Evolutionary conservation across 2,113 vertebrate genomes (phyloP).

Genomic region (Brachypteracias leptosomus): DNA sequence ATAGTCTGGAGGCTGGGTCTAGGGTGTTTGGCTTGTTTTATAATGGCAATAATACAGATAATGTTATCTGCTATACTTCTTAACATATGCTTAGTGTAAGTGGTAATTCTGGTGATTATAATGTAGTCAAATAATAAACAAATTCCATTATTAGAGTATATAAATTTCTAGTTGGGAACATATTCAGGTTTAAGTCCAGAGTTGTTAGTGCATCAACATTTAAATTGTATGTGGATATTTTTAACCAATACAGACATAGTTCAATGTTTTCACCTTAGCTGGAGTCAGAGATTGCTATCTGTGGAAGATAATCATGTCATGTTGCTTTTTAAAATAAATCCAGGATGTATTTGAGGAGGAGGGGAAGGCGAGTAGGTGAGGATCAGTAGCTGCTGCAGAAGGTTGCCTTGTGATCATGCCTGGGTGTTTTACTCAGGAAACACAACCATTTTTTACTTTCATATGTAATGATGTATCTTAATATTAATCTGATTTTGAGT

Average conservation of each 20-base stretch:
- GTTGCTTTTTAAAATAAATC: background rate
- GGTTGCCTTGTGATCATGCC: background rate
- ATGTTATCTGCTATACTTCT: background rate
- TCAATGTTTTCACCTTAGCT: background rate
- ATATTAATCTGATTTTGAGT: background rate
- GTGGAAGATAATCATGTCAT: background rate
- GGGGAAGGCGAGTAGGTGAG: background rate
- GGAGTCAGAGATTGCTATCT: background rate
- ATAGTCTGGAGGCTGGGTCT: fast-evolving
- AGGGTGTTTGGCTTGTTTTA: background rate
- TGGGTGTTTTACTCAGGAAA: background rate
- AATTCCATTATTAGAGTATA: background rate
- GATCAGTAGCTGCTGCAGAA: background rate
- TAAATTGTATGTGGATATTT: background rate
- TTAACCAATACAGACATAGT: background rate
- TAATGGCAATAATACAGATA: background rate
- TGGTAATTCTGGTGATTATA: background rate
- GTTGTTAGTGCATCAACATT: background rate
- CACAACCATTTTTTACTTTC: background rate
- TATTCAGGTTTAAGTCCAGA: background rate
- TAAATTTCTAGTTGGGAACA: background rate
- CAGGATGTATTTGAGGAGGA: background rate
- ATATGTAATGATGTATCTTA: background rate
- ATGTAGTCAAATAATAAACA: background rate
- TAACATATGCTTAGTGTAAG: background rate